Evolutionary conservation across 92 coral and sea anemone genomes (phyloP).

Genomic region (Phenganax stokvisi): DNA sequence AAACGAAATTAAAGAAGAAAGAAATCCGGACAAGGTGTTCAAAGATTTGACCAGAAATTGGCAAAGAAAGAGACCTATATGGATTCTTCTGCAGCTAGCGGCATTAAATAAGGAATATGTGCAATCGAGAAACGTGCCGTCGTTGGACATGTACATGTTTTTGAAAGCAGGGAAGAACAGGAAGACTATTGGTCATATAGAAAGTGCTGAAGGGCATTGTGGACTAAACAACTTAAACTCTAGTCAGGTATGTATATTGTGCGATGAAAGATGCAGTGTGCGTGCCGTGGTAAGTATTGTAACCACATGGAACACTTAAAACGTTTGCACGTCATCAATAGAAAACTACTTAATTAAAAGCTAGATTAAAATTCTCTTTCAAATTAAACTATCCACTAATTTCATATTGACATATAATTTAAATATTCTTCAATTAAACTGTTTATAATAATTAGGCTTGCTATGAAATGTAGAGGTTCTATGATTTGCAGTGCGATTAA

Average conservation of each 20-base stretch:
- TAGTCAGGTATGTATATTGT: slow-evolving; percentile 17
- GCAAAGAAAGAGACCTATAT: slow-evolving; percentile 32
- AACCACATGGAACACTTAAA: slow-evolving; percentile 2
- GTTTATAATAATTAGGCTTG: too few relatives aligned
- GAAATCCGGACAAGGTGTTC: slow-evolving; percentile 11
- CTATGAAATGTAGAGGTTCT: too few relatives aligned
- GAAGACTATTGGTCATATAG: slow-evolving; percentile 11
- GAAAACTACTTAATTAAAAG: neutral
- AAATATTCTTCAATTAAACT: neutral
- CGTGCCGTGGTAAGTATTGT: neutral
- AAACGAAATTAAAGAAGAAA: neutral
- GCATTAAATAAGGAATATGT: slow-evolving; percentile 25
- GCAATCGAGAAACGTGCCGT: neutral
- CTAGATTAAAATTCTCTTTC: too few relatives aligned
- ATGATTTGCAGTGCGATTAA: too few relatives aligned
- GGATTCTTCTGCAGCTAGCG: slow-evolving; percentile 25
- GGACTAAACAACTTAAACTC: slow-evolving; percentile 21
- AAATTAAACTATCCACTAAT: neutral
- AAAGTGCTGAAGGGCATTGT: slow-evolving; percentile 25
- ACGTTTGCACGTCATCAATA: neutral
- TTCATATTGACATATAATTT: neutral
- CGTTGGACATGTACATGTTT: slow-evolving; percentile 18
- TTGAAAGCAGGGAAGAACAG: slow-evolving; percentile 1
- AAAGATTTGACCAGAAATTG: slow-evolving; percentile 24
- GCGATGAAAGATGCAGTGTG: neutral